A percentile compares a stretch with the other conserved stretches of the same genome.
phyloP scores from a whole-genome alignment of 2,113 vertebrate genomes.

The Mesoclemmys tuberculata region DNA sequence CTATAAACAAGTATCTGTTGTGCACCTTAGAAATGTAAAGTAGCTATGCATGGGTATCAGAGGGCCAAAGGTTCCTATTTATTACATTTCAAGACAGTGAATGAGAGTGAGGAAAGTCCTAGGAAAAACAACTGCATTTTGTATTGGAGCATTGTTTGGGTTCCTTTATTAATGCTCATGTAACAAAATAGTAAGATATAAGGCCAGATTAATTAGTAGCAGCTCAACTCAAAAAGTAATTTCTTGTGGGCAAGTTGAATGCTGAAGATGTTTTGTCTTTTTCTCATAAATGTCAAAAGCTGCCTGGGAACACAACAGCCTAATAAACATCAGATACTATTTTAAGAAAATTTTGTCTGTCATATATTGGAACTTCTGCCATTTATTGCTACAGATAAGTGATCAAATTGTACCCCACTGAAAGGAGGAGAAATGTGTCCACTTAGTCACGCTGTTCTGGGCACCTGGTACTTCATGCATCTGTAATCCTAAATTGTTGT shows the following conservation, averaged over 20 bases:
- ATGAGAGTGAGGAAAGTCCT: background rate
- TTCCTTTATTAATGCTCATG: conserved; percentile 34
- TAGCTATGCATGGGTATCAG: background rate
- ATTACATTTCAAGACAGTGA: conserved; percentile 16
- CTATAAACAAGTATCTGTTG: background rate
- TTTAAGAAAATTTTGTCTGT: background rate
- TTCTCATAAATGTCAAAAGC: background rate
- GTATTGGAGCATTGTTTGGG: conserved; percentile 7
- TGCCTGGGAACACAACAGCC: background rate
- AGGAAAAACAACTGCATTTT: conserved; percentile 34
- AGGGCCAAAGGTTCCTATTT: background rate
- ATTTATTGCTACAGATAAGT: background rate
- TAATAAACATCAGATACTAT: background rate
- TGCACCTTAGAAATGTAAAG: conserved; percentile 3
- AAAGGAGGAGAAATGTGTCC: background rate
- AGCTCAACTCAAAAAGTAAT: conserved; percentile 22
- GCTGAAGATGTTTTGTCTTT: background rate
- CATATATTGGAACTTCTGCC: background rate
- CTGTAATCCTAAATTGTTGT: background rate
- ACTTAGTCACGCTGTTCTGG: background rate
- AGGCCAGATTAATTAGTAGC: conserved; percentile 48
- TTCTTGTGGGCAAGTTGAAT: background rate
- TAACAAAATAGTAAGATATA: conserved; percentile 35
- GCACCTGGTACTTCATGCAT: background rate
- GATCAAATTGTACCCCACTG: background rate